A percentile compares a stretch with the other conserved stretches of the same genome.
These are phyloP conservation scores for Sciurus vulgaris DNA, from an alignment of 2,797 vertebrate genomes.

Conservation along the genomic window DNA sequence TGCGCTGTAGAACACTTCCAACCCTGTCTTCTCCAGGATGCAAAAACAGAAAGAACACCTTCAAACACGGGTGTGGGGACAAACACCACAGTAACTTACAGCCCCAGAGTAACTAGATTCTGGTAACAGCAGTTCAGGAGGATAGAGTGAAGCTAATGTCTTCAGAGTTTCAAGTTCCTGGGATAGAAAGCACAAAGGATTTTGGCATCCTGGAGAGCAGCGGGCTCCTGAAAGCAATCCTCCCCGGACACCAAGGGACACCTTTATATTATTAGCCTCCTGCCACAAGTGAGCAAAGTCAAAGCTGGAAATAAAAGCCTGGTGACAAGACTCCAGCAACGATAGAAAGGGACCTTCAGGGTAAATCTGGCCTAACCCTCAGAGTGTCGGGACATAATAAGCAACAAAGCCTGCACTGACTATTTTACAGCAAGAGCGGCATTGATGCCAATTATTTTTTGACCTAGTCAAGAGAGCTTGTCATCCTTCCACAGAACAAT, in stretches of 20 bases:
- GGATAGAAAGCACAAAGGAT: background rate
- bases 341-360: background rate
- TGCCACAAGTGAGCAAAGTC: background rate
- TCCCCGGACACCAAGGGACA: background rate
- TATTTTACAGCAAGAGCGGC: background rate
- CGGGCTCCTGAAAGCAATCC: background rate
- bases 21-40: background rate
- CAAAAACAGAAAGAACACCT: background rate
- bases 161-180: background rate
- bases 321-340: background rate
- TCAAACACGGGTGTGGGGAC: background rate
- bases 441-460: background rate
- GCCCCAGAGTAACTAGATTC: background rate
- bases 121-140: background rate
- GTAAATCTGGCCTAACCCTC: background rate
- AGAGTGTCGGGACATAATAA: background rate
- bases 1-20: background rate
- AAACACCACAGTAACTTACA: background rate
- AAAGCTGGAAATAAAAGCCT: background rate
- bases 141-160: background rate
- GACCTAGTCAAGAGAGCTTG: conserved; percentile 5
- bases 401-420: background rate
- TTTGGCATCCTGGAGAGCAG: background rate
- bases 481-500: conserved; percentile 15
- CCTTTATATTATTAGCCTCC: background rate